phyloP scores from a whole-genome alignment of 2,797 vertebrate species.

The Podargus strigoides region DNA sequence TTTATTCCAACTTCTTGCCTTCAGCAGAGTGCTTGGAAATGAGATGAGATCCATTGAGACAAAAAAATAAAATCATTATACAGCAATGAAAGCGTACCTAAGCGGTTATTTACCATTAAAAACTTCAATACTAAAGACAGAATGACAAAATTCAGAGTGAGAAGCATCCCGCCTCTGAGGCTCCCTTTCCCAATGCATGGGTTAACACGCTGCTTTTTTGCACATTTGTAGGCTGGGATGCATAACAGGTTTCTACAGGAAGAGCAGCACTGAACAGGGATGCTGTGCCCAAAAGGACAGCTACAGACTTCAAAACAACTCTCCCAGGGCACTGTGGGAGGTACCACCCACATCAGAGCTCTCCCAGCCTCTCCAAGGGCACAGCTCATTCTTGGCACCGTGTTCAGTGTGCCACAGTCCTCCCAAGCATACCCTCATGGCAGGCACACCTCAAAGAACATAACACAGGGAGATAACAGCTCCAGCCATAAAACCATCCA shows the following conservation, averaged over 20 bases:
- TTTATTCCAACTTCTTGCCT: background rate
- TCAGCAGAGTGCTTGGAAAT: background rate
- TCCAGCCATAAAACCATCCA: background rate
- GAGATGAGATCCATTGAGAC: background rate
- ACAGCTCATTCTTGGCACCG: background rate
- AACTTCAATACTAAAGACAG: background rate
- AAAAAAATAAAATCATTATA: background rate
- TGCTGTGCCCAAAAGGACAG: background rate
- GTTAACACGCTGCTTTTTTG: background rate
- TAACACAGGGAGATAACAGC: background rate
- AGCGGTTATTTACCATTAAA: background rate
- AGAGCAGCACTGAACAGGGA: background rate
- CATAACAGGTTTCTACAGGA: background rate
- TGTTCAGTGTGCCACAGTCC: accelerated
- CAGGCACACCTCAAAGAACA: background rate
- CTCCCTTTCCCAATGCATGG: background rate
- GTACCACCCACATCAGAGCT: background rate
- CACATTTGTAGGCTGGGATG: background rate
- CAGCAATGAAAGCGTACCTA: accelerated
- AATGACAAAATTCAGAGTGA: background rate
- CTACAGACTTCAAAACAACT: background rate
- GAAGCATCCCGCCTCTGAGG: background rate
- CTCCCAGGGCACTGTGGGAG: background rate
- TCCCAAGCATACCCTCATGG: background rate
- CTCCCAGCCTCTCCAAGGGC: accelerated